phyloP scores from a whole-genome alignment of 2,888 invertebrate genomes.

The Pheosia gnoma region DNA sequence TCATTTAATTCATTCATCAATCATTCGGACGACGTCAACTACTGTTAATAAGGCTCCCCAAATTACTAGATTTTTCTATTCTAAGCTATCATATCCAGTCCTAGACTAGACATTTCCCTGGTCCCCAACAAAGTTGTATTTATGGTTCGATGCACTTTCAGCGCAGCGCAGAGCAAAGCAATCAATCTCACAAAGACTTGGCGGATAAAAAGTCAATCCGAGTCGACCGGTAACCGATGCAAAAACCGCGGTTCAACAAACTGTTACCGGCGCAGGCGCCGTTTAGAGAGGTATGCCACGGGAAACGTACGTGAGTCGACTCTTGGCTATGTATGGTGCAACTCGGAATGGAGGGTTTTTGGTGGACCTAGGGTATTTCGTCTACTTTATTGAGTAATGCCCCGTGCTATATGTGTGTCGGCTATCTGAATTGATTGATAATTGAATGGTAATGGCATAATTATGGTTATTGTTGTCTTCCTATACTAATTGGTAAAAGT shows the following conservation, averaged over 20 bases:
- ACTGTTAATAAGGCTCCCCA: no score
- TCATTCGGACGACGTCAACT: no score
- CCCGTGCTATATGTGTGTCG: no score
- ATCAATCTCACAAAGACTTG: slow-evolving; percentile 49
- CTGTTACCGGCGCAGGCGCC: slow-evolving; percentile 34
- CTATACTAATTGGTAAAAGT: no score
- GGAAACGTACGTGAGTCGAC: background rate
- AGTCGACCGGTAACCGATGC: slow-evolving; percentile 56
- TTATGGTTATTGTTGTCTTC: no score
- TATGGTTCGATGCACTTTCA: slow-evolving; percentile 52
- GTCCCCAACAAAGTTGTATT: background rate
- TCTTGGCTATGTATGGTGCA: background rate
- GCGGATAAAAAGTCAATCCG: slow-evolving; percentile 49
- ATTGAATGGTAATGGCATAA: no score
- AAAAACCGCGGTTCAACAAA: slow-evolving; percentile 73
- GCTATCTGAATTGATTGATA: no score
- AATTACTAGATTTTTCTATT: no score
- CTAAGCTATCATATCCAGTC: background rate
- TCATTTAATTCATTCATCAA: no score
- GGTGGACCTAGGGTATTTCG: no score
- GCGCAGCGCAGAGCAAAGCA: slow-evolving; percentile 26
- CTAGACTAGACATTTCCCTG: background rate
- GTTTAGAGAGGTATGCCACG: slow-evolving; percentile 12
- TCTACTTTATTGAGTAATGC: no score
- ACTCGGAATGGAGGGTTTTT: background rate